Percentiles rank a stretch among this genome's conserved stretches.
phyloP scores from a whole-genome alignment of 1,140 invertebrate species.

The Drosophila kohkoa region DNA sequence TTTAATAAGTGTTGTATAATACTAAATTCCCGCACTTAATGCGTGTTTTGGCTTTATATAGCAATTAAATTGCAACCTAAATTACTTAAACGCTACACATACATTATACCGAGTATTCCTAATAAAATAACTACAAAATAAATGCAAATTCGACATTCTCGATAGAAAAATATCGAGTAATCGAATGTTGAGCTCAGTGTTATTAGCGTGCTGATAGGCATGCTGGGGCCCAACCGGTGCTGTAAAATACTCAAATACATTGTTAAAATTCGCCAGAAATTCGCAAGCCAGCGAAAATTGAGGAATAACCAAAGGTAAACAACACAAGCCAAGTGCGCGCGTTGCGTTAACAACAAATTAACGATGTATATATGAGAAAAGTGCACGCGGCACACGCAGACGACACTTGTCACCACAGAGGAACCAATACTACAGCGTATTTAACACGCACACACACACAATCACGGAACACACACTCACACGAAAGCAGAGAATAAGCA shows the following conservation, averaged over 20 bases:
- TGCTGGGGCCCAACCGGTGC: constrained; percentile 36
- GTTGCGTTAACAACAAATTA: constrained; percentile 59
- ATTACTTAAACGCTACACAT: background rate
- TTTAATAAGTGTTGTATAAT: constrained; percentile 33
- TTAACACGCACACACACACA: constrained; percentile 36
- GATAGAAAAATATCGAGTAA: constrained; percentile 32
- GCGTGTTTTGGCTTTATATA: background rate
- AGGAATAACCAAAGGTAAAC: constrained; percentile 60
- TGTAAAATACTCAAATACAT: constrained; percentile 55
- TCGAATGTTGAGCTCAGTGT: constrained; percentile 37
- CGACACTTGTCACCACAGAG: constrained; percentile 62
- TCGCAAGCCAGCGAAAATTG: constrained; percentile 71
- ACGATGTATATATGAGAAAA: constrained; percentile 70
- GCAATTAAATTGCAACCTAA: background rate
- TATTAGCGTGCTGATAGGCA: constrained; percentile 28
- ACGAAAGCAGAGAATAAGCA: constrained; percentile 29
- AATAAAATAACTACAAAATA: background rate
- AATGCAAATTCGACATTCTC: background rate
- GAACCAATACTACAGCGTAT: constrained; percentile 48
- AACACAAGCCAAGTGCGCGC: constrained; percentile 46
- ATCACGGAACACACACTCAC: constrained; percentile 33
- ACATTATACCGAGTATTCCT: background rate
- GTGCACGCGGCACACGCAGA: constrained; percentile 60
- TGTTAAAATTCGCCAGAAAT: constrained; percentile 59
- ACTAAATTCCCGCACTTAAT: background rate